A percentile compares a stretch with the other conserved stretches of the same genome.
Conservation (phyloP, 2,113 vertebrate genomes). For the Lampris incognitus region DNA sequence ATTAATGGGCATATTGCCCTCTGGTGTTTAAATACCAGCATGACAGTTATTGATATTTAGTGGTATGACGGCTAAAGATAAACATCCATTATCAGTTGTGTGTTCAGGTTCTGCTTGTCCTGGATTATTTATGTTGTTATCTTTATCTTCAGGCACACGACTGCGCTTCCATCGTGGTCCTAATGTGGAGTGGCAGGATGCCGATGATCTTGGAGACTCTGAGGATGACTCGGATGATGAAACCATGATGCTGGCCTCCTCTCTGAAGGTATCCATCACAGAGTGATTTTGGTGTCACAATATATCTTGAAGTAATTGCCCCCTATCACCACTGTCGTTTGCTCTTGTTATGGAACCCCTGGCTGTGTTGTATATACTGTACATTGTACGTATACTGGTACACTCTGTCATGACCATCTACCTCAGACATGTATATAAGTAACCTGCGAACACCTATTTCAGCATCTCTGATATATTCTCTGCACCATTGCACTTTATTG, state of each 20-base stretch:
- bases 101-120: too few relatives aligned
- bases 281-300: not conserved
- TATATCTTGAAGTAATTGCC: not conserved
- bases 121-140: conserved; percentile 11
- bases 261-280: conserved; percentile 84
- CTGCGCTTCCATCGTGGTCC: conserved; percentile 94
- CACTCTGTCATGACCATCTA: too few relatives aligned
- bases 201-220: conserved; percentile 89
- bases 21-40: conserved; percentile 51
- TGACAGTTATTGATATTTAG: conserved; percentile 4
- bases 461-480: too few relatives aligned
- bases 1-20: conserved; percentile 32
- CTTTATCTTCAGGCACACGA: conserved; percentile 86
- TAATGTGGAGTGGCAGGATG: conserved; percentile 94
- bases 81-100: too few relatives aligned
- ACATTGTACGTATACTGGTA: too few relatives aligned
- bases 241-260: conserved; percentile 78
- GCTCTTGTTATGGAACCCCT: too few relatives aligned
- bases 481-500: too few relatives aligned
- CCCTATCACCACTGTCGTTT: too few relatives aligned
- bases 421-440: too few relatives aligned
- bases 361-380: too few relatives aligned
- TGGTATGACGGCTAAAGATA: too few relatives aligned
- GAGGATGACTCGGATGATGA: conserved; percentile 88
- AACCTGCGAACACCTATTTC: too few relatives aligned